These are phyloP conservation scores for Gallinago stenura DNA, from an alignment of 2,797 vertebrate species.

Conservation along the genomic window DNA sequence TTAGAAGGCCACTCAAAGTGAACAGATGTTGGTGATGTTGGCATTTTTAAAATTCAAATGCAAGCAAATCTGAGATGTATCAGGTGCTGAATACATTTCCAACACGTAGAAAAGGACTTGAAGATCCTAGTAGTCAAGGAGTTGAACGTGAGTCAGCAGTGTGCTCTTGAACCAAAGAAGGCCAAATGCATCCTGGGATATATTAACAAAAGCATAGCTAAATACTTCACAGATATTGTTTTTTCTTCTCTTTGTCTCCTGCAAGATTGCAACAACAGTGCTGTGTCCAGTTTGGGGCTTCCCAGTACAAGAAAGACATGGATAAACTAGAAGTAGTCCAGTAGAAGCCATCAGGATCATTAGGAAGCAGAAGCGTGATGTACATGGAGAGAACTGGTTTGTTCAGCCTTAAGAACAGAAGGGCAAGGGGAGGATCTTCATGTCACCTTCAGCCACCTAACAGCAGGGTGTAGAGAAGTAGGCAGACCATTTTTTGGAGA, in stretches of 20 bases:
- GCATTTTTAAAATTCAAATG: neutral
- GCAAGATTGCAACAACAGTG: neutral
- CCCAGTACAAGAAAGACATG: neutral
- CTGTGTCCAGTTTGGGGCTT: neutral
- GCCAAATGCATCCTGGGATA: neutral
- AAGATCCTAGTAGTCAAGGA: neutral
- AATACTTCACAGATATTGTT: neutral
- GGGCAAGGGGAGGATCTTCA: neutral
- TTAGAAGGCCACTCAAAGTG: neutral
- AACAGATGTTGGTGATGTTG: neutral
- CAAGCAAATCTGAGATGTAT: neutral
- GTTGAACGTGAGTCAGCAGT: accelerated
- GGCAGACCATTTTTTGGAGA: neutral
- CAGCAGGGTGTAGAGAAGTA: neutral
- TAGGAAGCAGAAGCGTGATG: neutral
- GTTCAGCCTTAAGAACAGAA: neutral
- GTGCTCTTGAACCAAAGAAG: neutral
- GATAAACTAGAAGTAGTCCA: neutral
- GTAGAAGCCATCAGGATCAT: neutral
- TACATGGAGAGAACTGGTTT: neutral
- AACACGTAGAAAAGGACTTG: neutral
- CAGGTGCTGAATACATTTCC: neutral
- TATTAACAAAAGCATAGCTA: neutral
- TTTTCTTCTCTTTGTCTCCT: neutral
- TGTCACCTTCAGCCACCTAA: neutral